Conservation (phyloP, 1,140 invertebrate genomes). For the Bilobella aurantiaca region DNA sequence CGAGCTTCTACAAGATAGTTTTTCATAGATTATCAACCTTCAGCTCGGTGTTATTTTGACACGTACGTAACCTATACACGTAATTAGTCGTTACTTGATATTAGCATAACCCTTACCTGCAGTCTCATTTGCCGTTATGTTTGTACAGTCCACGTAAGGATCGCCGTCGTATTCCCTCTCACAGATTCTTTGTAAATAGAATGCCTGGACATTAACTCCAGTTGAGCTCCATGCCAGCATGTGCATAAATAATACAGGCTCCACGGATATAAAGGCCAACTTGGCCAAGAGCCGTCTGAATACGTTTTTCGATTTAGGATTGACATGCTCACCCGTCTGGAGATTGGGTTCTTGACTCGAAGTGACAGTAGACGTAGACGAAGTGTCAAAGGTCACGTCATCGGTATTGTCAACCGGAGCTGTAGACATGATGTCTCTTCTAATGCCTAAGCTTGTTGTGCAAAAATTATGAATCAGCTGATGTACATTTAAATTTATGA, state of each 20-base stretch:
- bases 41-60: background rate
- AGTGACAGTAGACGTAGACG: too few relatives aligned
- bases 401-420: too few relatives aligned
- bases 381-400: too few relatives aligned
- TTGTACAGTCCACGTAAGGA: background rate
- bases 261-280: background rate
- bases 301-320: too few relatives aligned
- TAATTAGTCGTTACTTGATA: background rate
- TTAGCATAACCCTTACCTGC: background rate
- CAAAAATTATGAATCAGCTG: too few relatives aligned
- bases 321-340: too few relatives aligned
- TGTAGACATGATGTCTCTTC: too few relatives aligned
- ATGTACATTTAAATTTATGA: too few relatives aligned
- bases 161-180: background rate
- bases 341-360: too few relatives aligned
- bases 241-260: constrained; percentile 5
- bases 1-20: background rate
- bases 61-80: too few relatives aligned
- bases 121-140: background rate
- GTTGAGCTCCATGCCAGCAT: constrained; percentile 4
- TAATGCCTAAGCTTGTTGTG: too few relatives aligned
- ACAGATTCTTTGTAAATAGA: background rate
- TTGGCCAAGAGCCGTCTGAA: background rate
- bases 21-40: background rate
- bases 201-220: background rate